A percentile compares a stretch with the other conserved stretches of the same genome.
Conservation (phyloP, 2,113 vertebrate genomes). For the Sylvia atricapilla region DNA sequence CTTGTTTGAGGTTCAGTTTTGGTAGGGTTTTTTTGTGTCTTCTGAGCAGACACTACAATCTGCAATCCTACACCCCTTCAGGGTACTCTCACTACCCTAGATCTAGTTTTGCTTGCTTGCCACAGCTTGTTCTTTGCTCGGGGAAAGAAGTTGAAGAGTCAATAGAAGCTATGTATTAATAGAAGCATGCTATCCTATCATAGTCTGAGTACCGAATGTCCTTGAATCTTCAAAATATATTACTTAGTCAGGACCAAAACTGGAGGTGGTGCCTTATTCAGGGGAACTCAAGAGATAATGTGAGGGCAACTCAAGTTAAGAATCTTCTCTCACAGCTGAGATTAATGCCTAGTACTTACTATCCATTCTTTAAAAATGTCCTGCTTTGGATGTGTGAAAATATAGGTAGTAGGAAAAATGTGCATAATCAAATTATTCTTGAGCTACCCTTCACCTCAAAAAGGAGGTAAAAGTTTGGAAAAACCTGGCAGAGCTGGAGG, state of each 20-base stretch:
- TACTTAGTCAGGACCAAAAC: background rate
- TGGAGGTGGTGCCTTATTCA: background rate
- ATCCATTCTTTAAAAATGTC: background rate
- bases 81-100: background rate
- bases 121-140: background rate
- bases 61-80: background rate
- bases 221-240: background rate
- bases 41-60: background rate
- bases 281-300: background rate
- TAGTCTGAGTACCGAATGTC: background rate
- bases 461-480: background rate
- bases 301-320: background rate
- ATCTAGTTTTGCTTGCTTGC: background rate
- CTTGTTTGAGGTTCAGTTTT: background rate
- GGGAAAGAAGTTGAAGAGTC: background rate
- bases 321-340: background rate
- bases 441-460: background rate
- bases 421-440: background rate
- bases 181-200: too few species aligned
- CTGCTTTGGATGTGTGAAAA: background rate
- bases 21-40: background rate
- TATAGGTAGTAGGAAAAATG: background rate
- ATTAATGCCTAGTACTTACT: background rate
- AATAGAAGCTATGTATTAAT: background rate
- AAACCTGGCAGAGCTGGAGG: background rate